Conservation (phyloP, 2,113 vertebrate genomes). For the Neotoma lepida region DNA sequence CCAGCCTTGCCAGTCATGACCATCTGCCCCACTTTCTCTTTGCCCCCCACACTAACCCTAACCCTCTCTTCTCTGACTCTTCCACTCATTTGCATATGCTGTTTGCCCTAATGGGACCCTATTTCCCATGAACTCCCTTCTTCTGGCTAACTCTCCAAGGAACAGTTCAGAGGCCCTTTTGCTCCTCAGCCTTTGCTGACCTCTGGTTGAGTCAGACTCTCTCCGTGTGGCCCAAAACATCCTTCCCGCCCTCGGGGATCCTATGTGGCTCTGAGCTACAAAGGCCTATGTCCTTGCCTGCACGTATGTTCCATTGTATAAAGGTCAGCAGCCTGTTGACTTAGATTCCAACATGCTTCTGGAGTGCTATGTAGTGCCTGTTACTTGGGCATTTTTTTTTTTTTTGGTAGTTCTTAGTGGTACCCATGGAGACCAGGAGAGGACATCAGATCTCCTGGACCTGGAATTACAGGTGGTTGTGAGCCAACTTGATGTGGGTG, state of each 20-base stretch:
- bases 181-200: not conserved
- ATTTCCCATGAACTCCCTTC: not conserved
- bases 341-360: not conserved
- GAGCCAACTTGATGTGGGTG: not conserved
- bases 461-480: not conserved
- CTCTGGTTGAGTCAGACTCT: not conserved
- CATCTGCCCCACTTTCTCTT: not conserved
- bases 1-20: not conserved
- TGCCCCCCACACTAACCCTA: not conserved
- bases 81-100: not conserved
- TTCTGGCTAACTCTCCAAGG: not conserved
- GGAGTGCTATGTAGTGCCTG: not conserved
- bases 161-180: not conserved
- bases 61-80: not conserved
- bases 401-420: not conserved
- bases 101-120: not conserved
- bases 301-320: rapidly evolving
- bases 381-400: not conserved
- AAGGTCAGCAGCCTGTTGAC: not conserved
- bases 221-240: not conserved
- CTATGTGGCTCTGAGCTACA: not conserved
- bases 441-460: not conserved
- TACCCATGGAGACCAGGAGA: not conserved
- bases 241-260: not conserved
- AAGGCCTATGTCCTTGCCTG: not conserved